Evolutionary conservation across 2,113 vertebrate species (phyloP), one percentile per base, ranked within the genome.

Genomic region (Corydoras sp.): DNA sequence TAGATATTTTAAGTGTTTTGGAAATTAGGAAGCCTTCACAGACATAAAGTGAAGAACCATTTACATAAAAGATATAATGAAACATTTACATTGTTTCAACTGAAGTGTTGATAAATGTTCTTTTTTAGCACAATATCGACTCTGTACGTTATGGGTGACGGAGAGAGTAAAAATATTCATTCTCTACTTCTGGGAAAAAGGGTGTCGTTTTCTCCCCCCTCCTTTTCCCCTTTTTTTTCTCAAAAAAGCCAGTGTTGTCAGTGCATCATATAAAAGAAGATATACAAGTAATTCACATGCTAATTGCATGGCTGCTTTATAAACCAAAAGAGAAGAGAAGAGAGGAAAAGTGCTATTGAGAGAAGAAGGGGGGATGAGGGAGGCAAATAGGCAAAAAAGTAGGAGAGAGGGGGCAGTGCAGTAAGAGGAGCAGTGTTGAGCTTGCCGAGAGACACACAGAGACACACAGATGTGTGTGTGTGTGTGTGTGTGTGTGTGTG

Each of bases 261-360:
- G 86, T 86, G 87, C 87, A 90, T 90, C 89, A 90, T 90, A 91
- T 90, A 90, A 91, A 90, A 88, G 89, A 90, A 90, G 88, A 90
- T 90, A 90, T 90, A 90, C 88, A 90, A 90, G 88, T 85, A 75
- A 90, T 91, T 91, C 90, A 90, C 88, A 91, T 90, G 90, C 89
- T 89, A 91, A 91, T 91, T 83, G 56, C 74, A 81, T 80, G 86
- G 84, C 86, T 87, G 88, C 87, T 89, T 90, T 89, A 86, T 85
- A 88, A 87, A 83, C 58, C 59, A 70, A 62, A 79, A 61, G 30
- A 75, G 65, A 51, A 72, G 72, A 87, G 64, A 61, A 68, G 71
- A 86, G 83, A 85, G 85, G 83, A 88, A 89, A 89, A 86, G 88
- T 89, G 86, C 86, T 86, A 88, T 89, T 89, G 85, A 95, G 88